Base-by-base conservation (phyloP, 2,888 invertebrate species). In the Phanerotoma sp. region DNA sequence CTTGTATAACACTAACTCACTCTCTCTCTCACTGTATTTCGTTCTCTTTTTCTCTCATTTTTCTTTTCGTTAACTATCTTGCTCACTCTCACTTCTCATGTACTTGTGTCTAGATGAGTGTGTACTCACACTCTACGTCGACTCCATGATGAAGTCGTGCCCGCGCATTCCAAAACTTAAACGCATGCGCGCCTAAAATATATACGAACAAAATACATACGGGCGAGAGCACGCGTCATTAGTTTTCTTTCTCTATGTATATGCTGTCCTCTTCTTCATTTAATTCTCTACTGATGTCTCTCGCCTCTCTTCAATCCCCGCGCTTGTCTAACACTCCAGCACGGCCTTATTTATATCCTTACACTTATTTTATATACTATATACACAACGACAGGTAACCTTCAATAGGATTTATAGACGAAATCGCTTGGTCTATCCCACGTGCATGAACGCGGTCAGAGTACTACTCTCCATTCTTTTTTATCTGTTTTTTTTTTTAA, bases 371-470 rank as follows among this genome's bases (percentile, higher is more conserved):
- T 25, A 25, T 25, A 25, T 25, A 25, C n/a, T 25, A 25, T 51
- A 54, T 37, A 56, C 40, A 47, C 40, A 41, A 53, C 45, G 48
- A 53, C 72, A 71, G 71, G 70, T 72, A 66, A 70, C 71, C 69
- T 74, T 73, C 70, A 75, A 75, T 74, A 70, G 69, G 68, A 75
- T 75, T 74, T 75, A 75, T 74, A 66, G 70, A 68, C 68, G 68
- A 66, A 72, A 38, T 48, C 40, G 49, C 13, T 73, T 70, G 69
- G 68, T 71, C 67, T 56, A 44, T 40, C 44, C 63, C 38, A 46
- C 44, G 30, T 54, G 44, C 46, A 46, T 40, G 40, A 42, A 54
- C 38, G 42, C 46, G 48, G 30, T 51, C 51, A 37, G 25, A 42
- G 44, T 48, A 46, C 37, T 28, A 35, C 25, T 28, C 33, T 41